These are phyloP conservation scores for Drepana arcuata DNA, from an alignment of 1,140 invertebrate species.

Conservation along the genomic window DNA sequence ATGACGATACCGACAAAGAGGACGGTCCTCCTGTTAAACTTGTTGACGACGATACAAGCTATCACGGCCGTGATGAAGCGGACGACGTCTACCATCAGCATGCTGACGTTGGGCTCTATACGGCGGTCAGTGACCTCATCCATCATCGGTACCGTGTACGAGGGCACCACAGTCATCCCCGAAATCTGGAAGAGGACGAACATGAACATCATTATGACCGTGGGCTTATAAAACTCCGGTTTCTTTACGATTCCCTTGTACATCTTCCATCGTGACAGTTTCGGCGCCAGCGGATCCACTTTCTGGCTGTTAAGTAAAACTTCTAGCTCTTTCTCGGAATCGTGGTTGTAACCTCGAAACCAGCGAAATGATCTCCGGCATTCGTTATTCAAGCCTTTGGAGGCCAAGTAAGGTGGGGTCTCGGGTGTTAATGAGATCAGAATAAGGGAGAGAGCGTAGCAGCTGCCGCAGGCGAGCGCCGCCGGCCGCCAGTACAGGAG, in stretches of 20 bases:
- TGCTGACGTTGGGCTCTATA: constrained; percentile 39
- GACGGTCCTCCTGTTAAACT: constrained; percentile 40
- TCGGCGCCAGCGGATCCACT: not conserved
- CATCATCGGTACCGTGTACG: constrained; percentile 57
- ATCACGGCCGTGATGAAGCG: constrained; percentile 46
- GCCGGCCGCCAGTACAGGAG: constrained; percentile 53
- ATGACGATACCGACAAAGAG: constrained; percentile 48
- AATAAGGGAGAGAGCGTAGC: constrained; percentile 39
- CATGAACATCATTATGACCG: constrained; percentile 62
- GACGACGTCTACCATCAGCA: constrained; percentile 54
- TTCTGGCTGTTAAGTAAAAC: constrained; percentile 43
- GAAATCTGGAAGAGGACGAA: constrained; percentile 58
- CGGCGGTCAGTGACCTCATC: constrained; percentile 32
- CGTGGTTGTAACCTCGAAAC: constrained; percentile 37
- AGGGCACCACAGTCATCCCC: constrained; percentile 58
- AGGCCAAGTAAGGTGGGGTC: constrained; percentile 54
- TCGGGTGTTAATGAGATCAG: constrained; percentile 47
- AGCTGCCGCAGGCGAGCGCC: constrained; percentile 46
- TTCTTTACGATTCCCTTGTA: constrained; percentile 28
- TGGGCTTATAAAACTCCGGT: constrained; percentile 59
- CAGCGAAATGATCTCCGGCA: constrained; percentile 47
- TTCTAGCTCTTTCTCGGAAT: constrained; percentile 50
- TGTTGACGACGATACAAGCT: constrained; percentile 51
- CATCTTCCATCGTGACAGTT: constrained; percentile 22
- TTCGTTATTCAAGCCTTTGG: constrained; percentile 30